Percentiles rank a stretch among this genome's conserved stretches.
Evolutionary conservation across 2,113 vertebrate species (phyloP).

Genomic region (Lepisosteus osseus): DNA sequence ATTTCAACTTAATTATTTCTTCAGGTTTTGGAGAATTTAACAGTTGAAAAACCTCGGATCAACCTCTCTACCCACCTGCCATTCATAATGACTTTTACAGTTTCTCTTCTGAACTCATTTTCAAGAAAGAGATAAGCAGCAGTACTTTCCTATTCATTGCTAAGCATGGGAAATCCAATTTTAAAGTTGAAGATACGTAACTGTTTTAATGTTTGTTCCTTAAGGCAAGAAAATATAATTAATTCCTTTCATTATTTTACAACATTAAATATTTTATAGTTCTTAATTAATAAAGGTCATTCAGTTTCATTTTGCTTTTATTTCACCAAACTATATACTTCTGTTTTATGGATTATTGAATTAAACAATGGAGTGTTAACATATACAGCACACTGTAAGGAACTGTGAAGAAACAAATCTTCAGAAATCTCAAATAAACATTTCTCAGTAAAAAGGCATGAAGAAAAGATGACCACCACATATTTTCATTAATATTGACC

Average conservation of each 20-base stretch:
- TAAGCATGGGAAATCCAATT: conserved; percentile 37
- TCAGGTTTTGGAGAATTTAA: too few species aligned
- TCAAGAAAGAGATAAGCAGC: background rate
- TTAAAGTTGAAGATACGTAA: conserved; percentile 8
- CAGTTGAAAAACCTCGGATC: too few species aligned
- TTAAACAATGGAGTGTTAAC: background rate
- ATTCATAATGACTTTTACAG: too few species aligned
- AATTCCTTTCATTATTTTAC: conserved; percentile 8
- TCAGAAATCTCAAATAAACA: too few species aligned
- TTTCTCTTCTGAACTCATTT: background rate
- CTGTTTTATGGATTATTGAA: conserved; percentile 15
- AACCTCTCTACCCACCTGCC: too few species aligned
- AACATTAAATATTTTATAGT: conserved; percentile 23
- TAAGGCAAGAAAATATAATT: conserved; percentile 13
- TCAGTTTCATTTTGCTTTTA: conserved; percentile 35
- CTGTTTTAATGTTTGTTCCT: conserved; percentile 15
- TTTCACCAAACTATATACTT: conserved; percentile 33
- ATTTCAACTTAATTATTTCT: too few species aligned
- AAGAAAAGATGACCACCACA: too few species aligned
- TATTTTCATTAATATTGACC: too few species aligned
- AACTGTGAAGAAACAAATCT: too few species aligned
- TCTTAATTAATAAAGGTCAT: conserved; percentile 60
- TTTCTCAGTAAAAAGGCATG: too few species aligned
- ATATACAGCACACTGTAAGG: too few species aligned
- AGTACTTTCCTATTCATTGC: conserved; percentile 29